Percentiles rank a stretch among this genome's conserved stretches.
Conservation (phyloP, 2,797 vertebrate genomes). For the Thunnus albacares region DNA sequence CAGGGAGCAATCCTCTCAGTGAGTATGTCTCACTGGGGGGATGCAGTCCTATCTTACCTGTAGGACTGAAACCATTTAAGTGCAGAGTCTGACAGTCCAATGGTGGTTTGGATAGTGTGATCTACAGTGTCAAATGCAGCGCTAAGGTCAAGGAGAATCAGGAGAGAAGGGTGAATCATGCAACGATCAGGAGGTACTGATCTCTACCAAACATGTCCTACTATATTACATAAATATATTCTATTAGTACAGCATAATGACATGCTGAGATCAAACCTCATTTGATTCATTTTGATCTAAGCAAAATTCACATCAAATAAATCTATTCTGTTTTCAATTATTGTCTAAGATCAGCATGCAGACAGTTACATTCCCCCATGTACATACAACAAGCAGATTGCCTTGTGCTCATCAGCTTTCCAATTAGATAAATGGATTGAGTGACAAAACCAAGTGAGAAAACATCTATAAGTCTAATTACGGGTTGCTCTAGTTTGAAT, state of each 20-base stretch:
- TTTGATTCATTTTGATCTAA: slow-evolving; percentile 39
- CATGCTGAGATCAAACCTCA: slow-evolving; percentile 17
- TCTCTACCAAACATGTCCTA: slow-evolving; percentile 14
- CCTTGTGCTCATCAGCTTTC: slow-evolving; percentile 30
- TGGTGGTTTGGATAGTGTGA: too few relatives aligned
- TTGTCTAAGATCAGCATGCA: slow-evolving; percentile 11
- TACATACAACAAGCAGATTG: background rate
- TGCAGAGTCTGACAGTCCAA: too few relatives aligned
- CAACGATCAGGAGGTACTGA: background rate
- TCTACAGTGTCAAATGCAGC: too few relatives aligned
- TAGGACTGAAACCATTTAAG: too few relatives aligned
- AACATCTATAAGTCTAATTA: slow-evolving; percentile 29
- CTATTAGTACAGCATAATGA: background rate
- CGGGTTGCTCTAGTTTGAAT: background rate
- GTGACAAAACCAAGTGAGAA: slow-evolving; percentile 39
- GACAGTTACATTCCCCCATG: slow-evolving; percentile 19
- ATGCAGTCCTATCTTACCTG: too few relatives aligned
- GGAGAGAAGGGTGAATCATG: background rate
- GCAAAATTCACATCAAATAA: slow-evolving; percentile 5
- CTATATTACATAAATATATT: slow-evolving; percentile 9
- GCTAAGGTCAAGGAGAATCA: too few relatives aligned
- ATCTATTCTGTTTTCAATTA: slow-evolving; percentile 20
- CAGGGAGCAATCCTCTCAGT: too few relatives aligned
- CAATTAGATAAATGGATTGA: slow-evolving; percentile 36
- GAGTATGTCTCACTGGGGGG: too few relatives aligned